A percentile compares a stretch with the other conserved stretches of the same genome.
Evolutionary conservation across 2,888 invertebrate genomes (phyloP).

Genomic region (Steinernema carpocapsae): DNA sequence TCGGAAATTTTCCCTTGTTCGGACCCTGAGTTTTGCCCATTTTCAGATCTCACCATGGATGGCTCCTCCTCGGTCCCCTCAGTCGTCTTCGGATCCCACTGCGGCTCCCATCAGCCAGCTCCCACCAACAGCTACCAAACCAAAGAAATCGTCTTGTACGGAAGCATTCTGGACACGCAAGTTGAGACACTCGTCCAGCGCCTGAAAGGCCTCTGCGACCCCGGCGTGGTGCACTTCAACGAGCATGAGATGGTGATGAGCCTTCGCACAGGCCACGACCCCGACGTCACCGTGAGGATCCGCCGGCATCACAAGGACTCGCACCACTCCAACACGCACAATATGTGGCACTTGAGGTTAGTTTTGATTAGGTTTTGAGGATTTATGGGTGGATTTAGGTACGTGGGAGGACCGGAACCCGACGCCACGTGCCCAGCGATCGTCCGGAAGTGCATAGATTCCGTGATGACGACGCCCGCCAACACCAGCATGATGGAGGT

Average conservation of each 20-base stretch:
- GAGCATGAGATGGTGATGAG: slow-evolving; percentile 43
- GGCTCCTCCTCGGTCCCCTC: background rate
- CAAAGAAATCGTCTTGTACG: slow-evolving; percentile 43
- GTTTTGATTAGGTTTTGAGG: slow-evolving; percentile 33
- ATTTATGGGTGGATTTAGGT: slow-evolving; percentile 47
- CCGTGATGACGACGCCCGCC: slow-evolving; percentile 40
- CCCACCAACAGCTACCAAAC: slow-evolving; percentile 30
- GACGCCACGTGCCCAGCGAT: slow-evolving; percentile 42
- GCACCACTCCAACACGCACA: background rate
- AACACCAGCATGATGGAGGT: slow-evolving; percentile 50
- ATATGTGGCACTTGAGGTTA: slow-evolving; percentile 17
- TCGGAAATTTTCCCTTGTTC: no score
- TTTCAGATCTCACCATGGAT: background rate
- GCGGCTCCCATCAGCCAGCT: background rate
- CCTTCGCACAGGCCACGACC: slow-evolving; percentile 40
- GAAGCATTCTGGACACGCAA: slow-evolving; percentile 37
- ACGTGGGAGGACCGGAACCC: slow-evolving; percentile 46
- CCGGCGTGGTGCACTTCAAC: slow-evolving; percentile 41
- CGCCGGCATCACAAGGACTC: slow-evolving; percentile 32
- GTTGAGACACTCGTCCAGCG: slow-evolving; percentile 41
- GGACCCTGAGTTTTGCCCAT: background rate
- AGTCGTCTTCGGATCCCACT: background rate
- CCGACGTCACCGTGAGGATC: slow-evolving; percentile 49
- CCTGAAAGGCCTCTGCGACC: slow-evolving; percentile 50
- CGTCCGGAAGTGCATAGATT: slow-evolving; percentile 49